These are phyloP conservation scores for Atta colombica DNA, from an alignment of 1,140 invertebrate genomes.

Conservation along the genomic window DNA sequence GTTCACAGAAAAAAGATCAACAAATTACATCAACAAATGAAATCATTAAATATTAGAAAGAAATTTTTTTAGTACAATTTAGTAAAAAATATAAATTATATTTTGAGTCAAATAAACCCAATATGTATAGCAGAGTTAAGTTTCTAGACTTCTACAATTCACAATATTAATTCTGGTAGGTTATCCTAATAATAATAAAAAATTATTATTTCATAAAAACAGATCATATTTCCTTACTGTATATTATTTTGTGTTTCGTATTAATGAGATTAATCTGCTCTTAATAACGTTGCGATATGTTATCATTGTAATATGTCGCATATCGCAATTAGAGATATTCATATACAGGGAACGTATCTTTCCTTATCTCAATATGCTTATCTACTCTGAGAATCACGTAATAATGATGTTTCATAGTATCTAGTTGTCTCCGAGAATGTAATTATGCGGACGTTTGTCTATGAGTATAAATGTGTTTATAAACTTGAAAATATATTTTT, in stretches of 20 bases:
- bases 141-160: neutral
- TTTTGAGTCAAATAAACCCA: no score
- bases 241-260: neutral
- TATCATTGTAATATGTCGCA: neutral
- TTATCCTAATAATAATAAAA: neutral
- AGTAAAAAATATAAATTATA: no score
- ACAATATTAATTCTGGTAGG: neutral
- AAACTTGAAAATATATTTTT: neutral
- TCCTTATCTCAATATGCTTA: conserved; percentile 44
- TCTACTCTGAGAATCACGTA: conserved; percentile 27
- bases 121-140: neutral
- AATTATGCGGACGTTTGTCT: neutral
- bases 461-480: neutral
- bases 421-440: conserved; percentile 17
- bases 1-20: no score
- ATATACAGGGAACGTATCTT: neutral
- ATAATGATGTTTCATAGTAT: conserved; percentile 42
- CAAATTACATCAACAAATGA: no score
- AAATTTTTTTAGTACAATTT: no score
- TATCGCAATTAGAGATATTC: conserved; percentile 36
- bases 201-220: neutral
- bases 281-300: neutral
- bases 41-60: no score
- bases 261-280: neutral
- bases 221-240: neutral